Conservation (phyloP, 64 coral and sea anemone species). For the Montipora capricornis region DNA sequence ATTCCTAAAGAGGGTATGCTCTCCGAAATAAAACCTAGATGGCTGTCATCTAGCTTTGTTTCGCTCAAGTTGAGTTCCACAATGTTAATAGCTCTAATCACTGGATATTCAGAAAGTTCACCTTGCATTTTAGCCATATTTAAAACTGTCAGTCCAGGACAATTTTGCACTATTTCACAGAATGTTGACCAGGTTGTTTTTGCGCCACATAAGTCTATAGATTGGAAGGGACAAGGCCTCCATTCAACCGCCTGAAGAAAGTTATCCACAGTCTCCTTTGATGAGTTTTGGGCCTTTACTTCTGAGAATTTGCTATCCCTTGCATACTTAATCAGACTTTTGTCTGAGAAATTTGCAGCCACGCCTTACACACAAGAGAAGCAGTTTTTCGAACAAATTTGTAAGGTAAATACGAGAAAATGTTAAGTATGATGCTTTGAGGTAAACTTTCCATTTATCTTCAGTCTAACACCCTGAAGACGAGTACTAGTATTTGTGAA, state of each 20-base stretch:
- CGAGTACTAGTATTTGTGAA: not conserved
- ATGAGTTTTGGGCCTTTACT: not conserved
- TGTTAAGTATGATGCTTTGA: constrained; percentile 1
- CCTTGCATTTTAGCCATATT: too few species aligned
- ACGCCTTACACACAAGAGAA: not conserved
- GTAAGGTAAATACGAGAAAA: not conserved
- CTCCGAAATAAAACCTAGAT: too few species aligned
- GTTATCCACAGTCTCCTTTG: not conserved
- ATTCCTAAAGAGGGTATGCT: too few species aligned
- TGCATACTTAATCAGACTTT: not conserved
- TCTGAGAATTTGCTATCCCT: not conserved
- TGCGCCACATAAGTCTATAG: not conserved
- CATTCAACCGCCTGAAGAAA: not conserved
- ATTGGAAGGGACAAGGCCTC: not conserved
- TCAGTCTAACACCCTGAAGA: not conserved
- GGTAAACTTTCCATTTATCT: not conserved
- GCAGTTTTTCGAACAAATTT: not conserved
- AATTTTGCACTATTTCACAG: too few species aligned
- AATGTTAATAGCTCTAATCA: too few species aligned
- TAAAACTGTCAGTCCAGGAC: too few species aligned
- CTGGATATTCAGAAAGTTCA: too few species aligned
- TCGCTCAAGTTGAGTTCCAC: too few species aligned
- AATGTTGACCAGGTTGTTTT: too few species aligned
- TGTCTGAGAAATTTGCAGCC: not conserved
- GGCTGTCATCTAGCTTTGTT: too few species aligned